Conservation (phyloP, 2,888 invertebrate species). For the Eilema caniola region DNA sequence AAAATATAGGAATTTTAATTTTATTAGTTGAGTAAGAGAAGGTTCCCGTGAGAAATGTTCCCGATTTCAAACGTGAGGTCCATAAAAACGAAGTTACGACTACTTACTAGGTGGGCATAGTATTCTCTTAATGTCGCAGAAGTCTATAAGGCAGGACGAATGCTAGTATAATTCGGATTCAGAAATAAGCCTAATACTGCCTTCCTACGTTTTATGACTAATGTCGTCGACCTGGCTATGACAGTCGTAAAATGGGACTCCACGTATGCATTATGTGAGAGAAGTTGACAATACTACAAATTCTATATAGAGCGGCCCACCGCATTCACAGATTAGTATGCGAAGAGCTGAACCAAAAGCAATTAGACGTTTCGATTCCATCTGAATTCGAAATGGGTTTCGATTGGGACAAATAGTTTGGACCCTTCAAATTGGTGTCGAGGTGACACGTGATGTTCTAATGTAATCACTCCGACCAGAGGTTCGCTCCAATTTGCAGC, state of each 20-base stretch:
- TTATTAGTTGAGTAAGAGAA: neutral
- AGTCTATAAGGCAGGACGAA: neutral
- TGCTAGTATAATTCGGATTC: neutral
- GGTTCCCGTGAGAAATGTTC: neutral
- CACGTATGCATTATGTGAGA: slow-evolving; percentile 8
- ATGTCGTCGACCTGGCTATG: neutral
- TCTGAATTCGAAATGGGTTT: slow-evolving; percentile 72
- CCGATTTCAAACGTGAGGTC: neutral
- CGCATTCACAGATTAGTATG: slow-evolving; percentile 63
- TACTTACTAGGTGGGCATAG: neutral
- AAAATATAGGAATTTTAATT: neutral
- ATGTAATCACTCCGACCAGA: slow-evolving; percentile 51
- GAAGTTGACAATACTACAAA: slow-evolving; percentile 30
- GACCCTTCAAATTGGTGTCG: slow-evolving; percentile 56
- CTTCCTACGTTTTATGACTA: neutral
- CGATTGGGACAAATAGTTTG: slow-evolving; percentile 58
- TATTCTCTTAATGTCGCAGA: neutral
- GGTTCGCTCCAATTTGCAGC: slow-evolving; percentile 42
- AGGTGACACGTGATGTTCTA: slow-evolving; percentile 59
- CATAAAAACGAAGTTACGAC: neutral
- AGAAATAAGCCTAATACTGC: neutral
- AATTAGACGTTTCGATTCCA: slow-evolving; percentile 76
- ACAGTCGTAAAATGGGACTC: neutral
- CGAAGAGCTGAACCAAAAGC: slow-evolving; percentile 68
- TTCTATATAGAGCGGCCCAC: slow-evolving; percentile 22